Evolutionary conservation across 2,113 vertebrate species (phyloP), one percentile per base, ranked within the genome.

Genomic region (Centropristis striata): DNA sequence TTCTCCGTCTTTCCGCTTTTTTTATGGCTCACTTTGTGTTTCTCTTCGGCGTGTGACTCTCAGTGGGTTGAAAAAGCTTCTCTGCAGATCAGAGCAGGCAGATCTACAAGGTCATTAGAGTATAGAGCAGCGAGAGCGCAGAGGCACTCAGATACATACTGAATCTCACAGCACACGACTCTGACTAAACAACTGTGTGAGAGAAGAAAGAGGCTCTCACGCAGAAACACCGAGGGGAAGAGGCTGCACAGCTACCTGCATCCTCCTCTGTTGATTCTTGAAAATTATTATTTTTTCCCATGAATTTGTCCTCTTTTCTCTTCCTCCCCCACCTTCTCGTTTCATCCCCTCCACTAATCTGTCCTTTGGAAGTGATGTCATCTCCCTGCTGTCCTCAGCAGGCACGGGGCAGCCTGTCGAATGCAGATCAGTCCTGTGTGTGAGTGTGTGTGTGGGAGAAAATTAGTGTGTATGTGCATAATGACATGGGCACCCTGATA

Each of bases 71-170:
- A 85, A 88, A 85, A 80, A 58, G 61, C 85, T 84, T 84, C 77
- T 86, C 65, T 87, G 78, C 90, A 85, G 90, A 91, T 91, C 88
- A 85, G 84, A 88, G 81, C 80, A 51, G 64, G 80, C 88, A 82
- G 74, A 85, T 82, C 79, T 86, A 89, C 87, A 92, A 92, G 90
- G 92, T 92, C 91, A 89, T 91, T 85, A 81, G 87, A 86, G 73
- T 84, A 84, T 78, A 76, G 83, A 77, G 49, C 75, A 80, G 86
- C 12, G 25, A 20, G 77, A 71, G 72, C 57, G 16, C 71, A 59
- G 78, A 87, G 50, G 64, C 80, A 59, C 71, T 58, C 59, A 1
- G 74, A 84, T 76, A 80, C 83, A 84, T 81, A 76, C 86, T 55
- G 71, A 86, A 84, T 87, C 71, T 53, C 75, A 79, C 57, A 64